A percentile compares a stretch with the other conserved stretches of the same genome.
Evolutionary conservation across 2,113 vertebrate genomes (phyloP).

Genomic region (Megalops atlanticus): DNA sequence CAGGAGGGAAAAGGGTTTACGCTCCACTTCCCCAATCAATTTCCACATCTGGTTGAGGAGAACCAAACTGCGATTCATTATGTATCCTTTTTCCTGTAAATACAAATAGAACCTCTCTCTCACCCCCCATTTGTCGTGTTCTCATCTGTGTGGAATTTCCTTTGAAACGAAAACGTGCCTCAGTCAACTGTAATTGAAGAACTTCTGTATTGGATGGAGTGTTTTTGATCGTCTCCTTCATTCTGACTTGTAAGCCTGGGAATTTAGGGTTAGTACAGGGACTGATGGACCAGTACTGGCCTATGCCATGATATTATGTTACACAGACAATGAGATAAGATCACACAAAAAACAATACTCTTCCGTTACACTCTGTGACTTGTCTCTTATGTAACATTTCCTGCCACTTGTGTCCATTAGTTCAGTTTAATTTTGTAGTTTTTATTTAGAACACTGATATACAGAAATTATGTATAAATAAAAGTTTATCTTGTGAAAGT

Average conservation of each 20-base stretch:
- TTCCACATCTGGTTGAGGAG: background rate
- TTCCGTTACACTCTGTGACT: background rate
- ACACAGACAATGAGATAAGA: background rate
- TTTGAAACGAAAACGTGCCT: background rate
- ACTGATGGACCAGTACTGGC: conserved; percentile 11
- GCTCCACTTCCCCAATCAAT: background rate
- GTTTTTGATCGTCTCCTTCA: background rate
- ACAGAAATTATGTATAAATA: too few species aligned
- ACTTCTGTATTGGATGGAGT: background rate
- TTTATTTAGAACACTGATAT: background rate
- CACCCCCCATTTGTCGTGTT: background rate
- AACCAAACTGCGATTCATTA: background rate
- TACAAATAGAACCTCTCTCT: background rate
- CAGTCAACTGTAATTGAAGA: background rate
- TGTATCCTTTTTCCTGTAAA: background rate
- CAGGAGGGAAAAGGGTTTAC: background rate
- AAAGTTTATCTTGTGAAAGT: background rate
- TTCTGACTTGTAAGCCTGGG: background rate
- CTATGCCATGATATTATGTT: conserved; percentile 5
- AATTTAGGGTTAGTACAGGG: background rate
- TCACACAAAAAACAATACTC: background rate
- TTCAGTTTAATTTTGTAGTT: too few species aligned
- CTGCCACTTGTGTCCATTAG: background rate
- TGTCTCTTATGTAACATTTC: background rate
- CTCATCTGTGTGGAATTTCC: background rate